A percentile compares a stretch with the other conserved stretches of the same genome.
Evolutionary conservation across 2,888 invertebrate genomes (phyloP).

Genomic region (Hyles lineata): DNA sequence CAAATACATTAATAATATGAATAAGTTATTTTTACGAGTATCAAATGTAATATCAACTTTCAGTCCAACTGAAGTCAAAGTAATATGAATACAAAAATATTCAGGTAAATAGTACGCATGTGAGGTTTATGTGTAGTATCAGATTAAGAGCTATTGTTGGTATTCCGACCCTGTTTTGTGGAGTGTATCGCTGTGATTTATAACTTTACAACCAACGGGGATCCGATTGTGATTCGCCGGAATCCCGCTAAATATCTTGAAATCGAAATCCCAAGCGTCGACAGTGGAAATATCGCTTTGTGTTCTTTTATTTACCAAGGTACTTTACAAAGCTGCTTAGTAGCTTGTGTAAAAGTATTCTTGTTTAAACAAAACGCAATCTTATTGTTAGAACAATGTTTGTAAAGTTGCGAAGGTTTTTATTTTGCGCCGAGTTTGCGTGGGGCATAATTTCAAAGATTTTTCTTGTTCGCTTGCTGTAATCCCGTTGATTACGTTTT

Average conservation of each 20-base stretch:
- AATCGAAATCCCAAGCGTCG: constrained; percentile 51
- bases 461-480: not conserved
- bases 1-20: not conserved
- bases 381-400: constrained; percentile 49
- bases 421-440: not conserved
- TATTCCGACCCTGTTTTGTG: constrained; percentile 56
- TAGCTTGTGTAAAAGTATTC: constrained; percentile 2
- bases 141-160: constrained; percentile 19
- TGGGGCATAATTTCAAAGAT: not conserved
- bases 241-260: constrained; percentile 56
- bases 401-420: constrained; percentile 1
- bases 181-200: constrained; percentile 61
- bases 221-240: constrained; percentile 56
- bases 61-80: not conserved
- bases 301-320: constrained; percentile 41
- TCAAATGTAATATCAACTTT: not conserved
- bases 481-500: not conserved
- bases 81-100: not conserved
- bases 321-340: constrained; percentile 37
- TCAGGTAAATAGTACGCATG: not conserved
- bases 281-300: constrained; percentile 40
- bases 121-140: constrained; percentile 14
- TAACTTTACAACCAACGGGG: constrained; percentile 64
- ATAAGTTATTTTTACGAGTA: not conserved
- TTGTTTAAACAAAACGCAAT: constrained; percentile 36